Evolutionary conservation across 2,113 vertebrate genomes (phyloP), one percentile per base, ranked within the genome.

Genomic region (Corvus cornix): DNA sequence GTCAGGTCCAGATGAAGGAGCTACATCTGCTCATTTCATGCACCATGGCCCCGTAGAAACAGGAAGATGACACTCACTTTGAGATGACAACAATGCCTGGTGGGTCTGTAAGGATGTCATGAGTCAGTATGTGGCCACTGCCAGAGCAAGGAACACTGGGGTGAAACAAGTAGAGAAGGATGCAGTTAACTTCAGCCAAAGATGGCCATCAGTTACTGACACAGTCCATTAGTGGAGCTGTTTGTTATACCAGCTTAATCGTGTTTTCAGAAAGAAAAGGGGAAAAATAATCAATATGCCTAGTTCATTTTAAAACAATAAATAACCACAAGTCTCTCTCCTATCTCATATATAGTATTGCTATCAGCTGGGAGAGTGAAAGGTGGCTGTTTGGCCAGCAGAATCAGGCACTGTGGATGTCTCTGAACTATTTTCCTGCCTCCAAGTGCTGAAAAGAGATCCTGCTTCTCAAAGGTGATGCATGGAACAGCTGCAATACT

Each of bases 221-320:
- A 75, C 19, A 69, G 75, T 35, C 89, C 39, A 78, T 95, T 95
- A 95, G 56, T 39, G 48, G 48, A 86, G 55, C 73, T 93, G 68
- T 89, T 95, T 84, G 86, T 93, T 93, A 83, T 78, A 72, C 59
- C 76, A 80, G 46, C 76, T 77, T 92, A 97, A 94, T 55, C 0
- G 21, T 46, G 51, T 62, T 92, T 94, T 94, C 72, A 88, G 92
- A 92, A 87, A 87, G 79, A 95, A 91, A 78, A 55, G 53, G 49
- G 22, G 33, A 13, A 86, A 95, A 95, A 81, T 77, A 96, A 97
- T 97, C 90, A 95, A 96, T 95, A 95, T 67, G 52, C 68, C 44
- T 43, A 63, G 95, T 95, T 95, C 48, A 89, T 95, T 95, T 92
- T 28, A 89, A 90, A 95, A 59, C 5, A 9, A 93, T 93, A 90